These are phyloP conservation scores for Strongylocentrotus purpuratus DNA, from an alignment of 35 echinoderm and acorn worm species.

Conservation along the genomic window DNA sequence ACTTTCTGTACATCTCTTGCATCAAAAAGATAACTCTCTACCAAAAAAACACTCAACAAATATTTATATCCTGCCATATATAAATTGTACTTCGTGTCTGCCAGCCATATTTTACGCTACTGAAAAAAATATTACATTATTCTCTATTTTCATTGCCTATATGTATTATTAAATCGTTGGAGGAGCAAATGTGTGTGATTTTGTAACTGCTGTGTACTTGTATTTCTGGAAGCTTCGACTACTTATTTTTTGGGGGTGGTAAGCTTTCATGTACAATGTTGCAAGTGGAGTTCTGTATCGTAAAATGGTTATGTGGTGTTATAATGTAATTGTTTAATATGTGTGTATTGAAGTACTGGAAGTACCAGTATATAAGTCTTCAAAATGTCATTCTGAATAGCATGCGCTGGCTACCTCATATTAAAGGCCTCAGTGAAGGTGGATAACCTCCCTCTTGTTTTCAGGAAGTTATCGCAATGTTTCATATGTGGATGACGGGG, in stretches of 20 bases:
- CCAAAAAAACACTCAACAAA: too few species aligned
- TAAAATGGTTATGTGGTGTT: not conserved
- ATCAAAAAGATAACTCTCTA: not conserved
- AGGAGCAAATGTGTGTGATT: not conserved
- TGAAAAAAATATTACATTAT: not conserved
- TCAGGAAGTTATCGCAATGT: not conserved
- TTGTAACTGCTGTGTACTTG: not conserved
- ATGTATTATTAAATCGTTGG: not conserved
- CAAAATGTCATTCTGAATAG: not conserved
- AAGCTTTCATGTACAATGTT: not conserved
- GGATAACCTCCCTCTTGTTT: not conserved
- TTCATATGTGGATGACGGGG: not conserved
- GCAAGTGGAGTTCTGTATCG: not conserved
- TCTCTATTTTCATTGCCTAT: not conserved
- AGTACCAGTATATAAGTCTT: not conserved
- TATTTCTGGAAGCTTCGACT: too few species aligned
- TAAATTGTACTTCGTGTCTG: not conserved
- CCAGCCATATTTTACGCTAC: not conserved
- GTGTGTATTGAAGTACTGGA: not conserved
- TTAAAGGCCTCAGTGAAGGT: not conserved
- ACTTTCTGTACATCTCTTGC: not conserved
- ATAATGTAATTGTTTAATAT: not conserved
- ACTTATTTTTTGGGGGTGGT: too few species aligned
- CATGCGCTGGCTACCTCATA: not conserved
- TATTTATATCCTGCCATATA: constrained; percentile 9